Conservation (phyloP, 2,797 vertebrate species). For the Moxostoma hubbsi region DNA sequence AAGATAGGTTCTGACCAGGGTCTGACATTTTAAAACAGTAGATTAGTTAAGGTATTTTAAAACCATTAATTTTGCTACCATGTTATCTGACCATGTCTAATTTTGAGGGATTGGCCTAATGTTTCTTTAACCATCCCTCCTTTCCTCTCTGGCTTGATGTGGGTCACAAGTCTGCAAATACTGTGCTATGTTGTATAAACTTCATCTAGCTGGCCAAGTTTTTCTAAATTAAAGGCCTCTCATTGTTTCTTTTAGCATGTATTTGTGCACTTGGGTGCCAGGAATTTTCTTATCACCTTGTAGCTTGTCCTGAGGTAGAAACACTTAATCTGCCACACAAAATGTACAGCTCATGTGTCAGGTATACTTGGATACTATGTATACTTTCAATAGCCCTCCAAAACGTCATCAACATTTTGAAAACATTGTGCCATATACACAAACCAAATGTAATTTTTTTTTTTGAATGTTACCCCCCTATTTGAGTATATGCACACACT, state of each 20-base stretch:
- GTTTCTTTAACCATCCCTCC: slow-evolving; percentile 11
- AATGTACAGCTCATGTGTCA: background rate
- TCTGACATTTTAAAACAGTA: background rate
- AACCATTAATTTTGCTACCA: slow-evolving; percentile 2
- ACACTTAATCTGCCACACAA: background rate
- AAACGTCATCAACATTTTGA: background rate
- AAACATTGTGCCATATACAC: background rate
- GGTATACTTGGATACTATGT: background rate
- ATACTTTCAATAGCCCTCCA: background rate
- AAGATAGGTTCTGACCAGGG: background rate
- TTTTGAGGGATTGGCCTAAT: slow-evolving; percentile 41
- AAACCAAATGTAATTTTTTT: background rate
- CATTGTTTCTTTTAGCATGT: slow-evolving; percentile 45
- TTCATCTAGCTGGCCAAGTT: slow-evolving; percentile 40
- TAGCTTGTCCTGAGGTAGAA: slow-evolving; percentile 14
- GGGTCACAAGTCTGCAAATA: slow-evolving; percentile 48
- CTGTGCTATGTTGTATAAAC: slow-evolving; percentile 15
- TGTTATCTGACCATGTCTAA: slow-evolving; percentile 28
- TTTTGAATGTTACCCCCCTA: background rate
- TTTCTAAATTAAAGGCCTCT: slow-evolving; percentile 31
- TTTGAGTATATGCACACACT: background rate
- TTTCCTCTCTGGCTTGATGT: slow-evolving; percentile 31
- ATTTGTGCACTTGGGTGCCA: slow-evolving; percentile 55
- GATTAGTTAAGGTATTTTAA: background rate
- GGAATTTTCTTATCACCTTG: slow-evolving; percentile 24